Evolutionary conservation across 2,113 vertebrate species (phyloP).

Genomic region (Chlorodrepanis virens): DNA sequence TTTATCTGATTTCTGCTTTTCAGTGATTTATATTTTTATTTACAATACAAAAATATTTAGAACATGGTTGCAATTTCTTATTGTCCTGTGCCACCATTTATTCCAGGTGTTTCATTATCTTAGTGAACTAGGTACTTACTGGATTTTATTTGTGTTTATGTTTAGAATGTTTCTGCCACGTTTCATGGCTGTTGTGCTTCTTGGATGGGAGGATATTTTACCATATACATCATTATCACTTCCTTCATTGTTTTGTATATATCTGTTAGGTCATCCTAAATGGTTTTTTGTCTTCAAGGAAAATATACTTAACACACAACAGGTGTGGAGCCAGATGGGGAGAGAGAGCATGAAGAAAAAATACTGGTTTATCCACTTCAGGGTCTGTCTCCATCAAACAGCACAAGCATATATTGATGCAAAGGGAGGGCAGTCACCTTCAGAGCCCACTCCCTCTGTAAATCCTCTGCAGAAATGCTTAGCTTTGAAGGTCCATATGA

Average conservation of each 20-base stretch:
- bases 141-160: neutral
- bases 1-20: neutral
- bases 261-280: slow-evolving; percentile 39
- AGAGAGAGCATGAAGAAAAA: neutral
- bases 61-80: neutral
- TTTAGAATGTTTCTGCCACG: neutral
- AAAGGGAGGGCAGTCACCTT: neutral
- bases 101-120: neutral
- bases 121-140: neutral
- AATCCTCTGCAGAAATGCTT: neutral
- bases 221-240: slow-evolving; percentile 40
- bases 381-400: neutral
- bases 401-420: neutral
- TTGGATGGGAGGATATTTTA: slow-evolving; percentile 16
- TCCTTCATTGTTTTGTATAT: slow-evolving; percentile 43
- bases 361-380: neutral
- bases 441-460: neutral
- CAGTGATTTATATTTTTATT: neutral
- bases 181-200: neutral
- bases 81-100: neutral
- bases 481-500: neutral
- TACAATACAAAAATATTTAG: neutral
- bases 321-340: slow-evolving; percentile 22
- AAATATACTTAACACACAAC: slow-evolving; percentile 33
- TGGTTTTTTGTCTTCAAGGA: slow-evolving; percentile 19